Evolutionary conservation across 35 echinoderm and acorn worm species (phyloP).

Genomic region (Chiridota heheva): DNA sequence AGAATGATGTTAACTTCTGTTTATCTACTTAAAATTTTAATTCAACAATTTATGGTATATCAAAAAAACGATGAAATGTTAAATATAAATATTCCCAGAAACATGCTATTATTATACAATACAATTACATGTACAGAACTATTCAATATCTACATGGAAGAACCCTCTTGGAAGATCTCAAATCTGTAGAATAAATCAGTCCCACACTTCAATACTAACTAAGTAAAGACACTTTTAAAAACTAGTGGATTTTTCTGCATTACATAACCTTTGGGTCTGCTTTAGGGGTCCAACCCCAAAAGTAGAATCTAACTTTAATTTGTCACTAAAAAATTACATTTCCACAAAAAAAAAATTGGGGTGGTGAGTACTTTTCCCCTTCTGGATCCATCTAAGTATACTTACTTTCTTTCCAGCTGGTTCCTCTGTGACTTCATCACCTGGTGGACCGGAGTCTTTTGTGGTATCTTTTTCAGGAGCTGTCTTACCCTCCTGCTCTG

Average conservation of each 20-base stretch:
- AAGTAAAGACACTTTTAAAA: slow-evolving; percentile 9
- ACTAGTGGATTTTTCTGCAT: background rate
- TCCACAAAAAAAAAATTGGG: background rate
- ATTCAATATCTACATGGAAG: background rate
- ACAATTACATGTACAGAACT: background rate
- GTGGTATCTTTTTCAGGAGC: background rate
- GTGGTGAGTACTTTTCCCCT: background rate
- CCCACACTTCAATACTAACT: background rate
- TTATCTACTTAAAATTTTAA: too few species aligned
- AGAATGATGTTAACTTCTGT: too few species aligned
- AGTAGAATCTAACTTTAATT: background rate
- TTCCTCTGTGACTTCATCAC: background rate
- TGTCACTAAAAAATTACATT: background rate
- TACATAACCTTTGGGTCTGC: background rate
- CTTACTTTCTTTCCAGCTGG: background rate
- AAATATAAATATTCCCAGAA: background rate
- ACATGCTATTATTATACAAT: background rate
- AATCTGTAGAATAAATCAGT: background rate
- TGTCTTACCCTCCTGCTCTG: background rate
- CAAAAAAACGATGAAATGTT: background rate
- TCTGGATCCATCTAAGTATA: background rate
- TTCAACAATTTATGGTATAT: too few species aligned
- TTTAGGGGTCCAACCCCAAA: background rate
- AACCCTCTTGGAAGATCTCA: background rate
- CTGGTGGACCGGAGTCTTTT: background rate